phyloP scores from a whole-genome alignment of 2,113 vertebrate species.

The Rhinolophus ferrumequinum region DNA sequence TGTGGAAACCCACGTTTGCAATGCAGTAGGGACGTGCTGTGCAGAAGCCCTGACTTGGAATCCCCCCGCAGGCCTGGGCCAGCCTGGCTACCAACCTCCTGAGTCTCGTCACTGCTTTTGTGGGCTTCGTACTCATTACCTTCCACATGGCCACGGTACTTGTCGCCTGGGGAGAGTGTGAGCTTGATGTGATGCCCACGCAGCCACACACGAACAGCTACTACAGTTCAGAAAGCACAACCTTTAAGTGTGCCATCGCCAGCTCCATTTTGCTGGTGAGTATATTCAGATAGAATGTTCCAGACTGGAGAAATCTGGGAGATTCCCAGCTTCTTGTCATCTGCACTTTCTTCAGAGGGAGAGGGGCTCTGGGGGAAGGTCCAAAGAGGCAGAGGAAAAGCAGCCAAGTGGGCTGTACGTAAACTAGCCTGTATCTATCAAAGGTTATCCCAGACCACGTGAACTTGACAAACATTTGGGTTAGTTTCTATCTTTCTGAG shows the following conservation, averaged over 20 bases:
- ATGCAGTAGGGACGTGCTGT: background rate
- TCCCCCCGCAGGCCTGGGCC: background rate
- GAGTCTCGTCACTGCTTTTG: background rate
- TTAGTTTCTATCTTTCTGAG: background rate
- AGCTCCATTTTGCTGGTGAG: background rate
- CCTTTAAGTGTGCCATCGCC: rapidly evolving
- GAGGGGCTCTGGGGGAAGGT: no score
- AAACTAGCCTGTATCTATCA: background rate
- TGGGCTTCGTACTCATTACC: background rate
- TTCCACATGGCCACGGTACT: background rate
- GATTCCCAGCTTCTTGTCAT: background rate
- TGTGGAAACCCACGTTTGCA: background rate
- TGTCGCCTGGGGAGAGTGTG: background rate
- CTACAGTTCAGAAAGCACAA: background rate
- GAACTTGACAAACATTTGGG: background rate
- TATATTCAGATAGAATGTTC: no score
- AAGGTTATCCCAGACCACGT: background rate
- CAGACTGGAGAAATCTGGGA: background rate
- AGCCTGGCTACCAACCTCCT: background rate
- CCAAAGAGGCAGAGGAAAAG: background rate
- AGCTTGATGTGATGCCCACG: rapidly evolving
- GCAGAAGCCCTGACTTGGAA: no score
- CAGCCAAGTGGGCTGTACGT: no score
- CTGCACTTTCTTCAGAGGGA: background rate
- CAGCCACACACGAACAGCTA: rapidly evolving